Evolutionary conservation across 2,797 vertebrate genomes (phyloP).

Genomic region (Amblyraja radiata): DNA sequence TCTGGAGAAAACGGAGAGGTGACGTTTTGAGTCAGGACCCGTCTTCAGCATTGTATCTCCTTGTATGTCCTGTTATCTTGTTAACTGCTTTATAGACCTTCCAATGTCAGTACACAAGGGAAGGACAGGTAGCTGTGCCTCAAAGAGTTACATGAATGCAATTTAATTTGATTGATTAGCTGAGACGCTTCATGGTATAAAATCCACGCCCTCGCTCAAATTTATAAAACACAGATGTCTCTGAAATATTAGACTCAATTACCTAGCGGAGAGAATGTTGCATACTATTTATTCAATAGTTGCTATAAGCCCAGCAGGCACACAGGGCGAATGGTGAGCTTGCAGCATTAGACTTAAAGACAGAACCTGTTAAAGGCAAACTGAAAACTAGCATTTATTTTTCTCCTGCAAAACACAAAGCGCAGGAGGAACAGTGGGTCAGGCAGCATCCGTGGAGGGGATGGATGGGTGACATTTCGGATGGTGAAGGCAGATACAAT

Average conservation of each 20-base stretch:
- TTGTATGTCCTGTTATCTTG: not conserved
- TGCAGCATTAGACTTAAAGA: not conserved
- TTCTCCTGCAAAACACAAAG: too few species aligned
- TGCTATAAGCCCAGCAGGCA: constrained; percentile 25
- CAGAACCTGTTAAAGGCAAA: not conserved
- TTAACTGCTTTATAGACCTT: too few species aligned
- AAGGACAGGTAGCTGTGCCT: not conserved
- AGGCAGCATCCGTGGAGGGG: too few species aligned
- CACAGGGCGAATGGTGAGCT: not conserved
- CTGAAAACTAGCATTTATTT: not conserved
- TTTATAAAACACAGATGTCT: too few species aligned
- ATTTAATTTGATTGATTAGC: not conserved
- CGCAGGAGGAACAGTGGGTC: too few species aligned
- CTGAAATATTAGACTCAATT: constrained; percentile 2
- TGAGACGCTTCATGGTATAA: not conserved
- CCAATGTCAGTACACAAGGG: too few species aligned
- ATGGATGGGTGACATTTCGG: too few species aligned
- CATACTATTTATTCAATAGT: not conserved
- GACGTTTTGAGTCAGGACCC: too few species aligned
- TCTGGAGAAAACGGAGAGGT: too few species aligned
- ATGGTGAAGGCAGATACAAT: too few species aligned
- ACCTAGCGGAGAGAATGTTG: not conserved
- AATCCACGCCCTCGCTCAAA: not conserved
- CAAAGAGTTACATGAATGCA: not conserved
- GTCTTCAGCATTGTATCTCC: too few species aligned